Evolutionary conservation across 1,140 invertebrate genomes (phyloP).

Genomic region (Papilio polytes): DNA sequence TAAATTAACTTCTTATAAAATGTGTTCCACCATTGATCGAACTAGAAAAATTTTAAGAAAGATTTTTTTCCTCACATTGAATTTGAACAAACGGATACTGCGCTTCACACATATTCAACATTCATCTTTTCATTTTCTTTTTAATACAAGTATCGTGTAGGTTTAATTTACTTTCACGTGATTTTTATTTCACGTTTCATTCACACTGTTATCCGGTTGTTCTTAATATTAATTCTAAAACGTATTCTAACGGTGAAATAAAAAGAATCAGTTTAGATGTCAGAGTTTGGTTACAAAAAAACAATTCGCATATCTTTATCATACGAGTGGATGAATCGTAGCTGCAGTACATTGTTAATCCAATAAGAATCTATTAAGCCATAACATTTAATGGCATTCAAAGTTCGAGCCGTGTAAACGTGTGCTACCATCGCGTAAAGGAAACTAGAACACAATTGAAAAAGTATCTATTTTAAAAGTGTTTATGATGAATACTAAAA

Average conservation of each 20-base stretch:
- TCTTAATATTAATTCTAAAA: background rate
- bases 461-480: constrained; percentile 30
- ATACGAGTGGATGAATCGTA: background rate
- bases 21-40: background rate
- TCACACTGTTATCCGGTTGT: background rate
- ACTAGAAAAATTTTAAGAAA: background rate
- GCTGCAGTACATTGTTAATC: background rate
- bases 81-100: background rate
- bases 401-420: background rate
- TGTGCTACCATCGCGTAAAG: background rate
- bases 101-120: background rate
- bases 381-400: background rate
- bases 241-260: no score
- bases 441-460: constrained; percentile 23
- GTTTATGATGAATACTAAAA: constrained; percentile 30
- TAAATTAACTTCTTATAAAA: no score
- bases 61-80: background rate
- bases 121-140: constrained; percentile 5
- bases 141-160: background rate
- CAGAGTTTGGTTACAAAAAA: background rate
- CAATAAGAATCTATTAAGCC: background rate
- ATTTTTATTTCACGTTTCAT: background rate
- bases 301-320: background rate
- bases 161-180: background rate
- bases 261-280: no score